phyloP scores from a whole-genome alignment of 2,888 invertebrate genomes.

The Choristoneura rosaceana region DNA sequence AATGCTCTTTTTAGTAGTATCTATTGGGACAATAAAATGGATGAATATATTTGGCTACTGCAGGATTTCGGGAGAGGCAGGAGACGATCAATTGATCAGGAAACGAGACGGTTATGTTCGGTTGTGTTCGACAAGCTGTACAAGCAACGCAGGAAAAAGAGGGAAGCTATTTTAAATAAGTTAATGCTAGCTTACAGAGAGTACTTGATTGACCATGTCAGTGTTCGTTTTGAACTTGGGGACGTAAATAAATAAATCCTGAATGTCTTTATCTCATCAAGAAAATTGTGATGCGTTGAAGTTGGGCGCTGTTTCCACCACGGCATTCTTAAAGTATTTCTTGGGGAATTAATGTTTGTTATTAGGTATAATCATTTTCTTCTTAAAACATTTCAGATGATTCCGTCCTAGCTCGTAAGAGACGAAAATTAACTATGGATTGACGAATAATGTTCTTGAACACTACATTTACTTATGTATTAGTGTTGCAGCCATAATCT shows the following conservation, averaged over 20 bases:
- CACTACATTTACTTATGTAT: background rate
- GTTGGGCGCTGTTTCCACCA: background rate
- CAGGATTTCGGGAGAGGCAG: constrained; percentile 56
- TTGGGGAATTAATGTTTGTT: no score
- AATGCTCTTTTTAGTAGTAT: constrained; percentile 59
- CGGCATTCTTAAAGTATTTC: no score
- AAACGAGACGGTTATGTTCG: constrained; percentile 57
- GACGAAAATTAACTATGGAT: background rate
- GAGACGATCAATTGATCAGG: constrained; percentile 51
- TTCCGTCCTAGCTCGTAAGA: background rate
- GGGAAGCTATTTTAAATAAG: constrained; percentile 55
- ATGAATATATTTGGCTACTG: constrained; percentile 63
- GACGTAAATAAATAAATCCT: background rate
- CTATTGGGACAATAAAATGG: constrained; percentile 57
- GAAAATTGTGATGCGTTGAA: background rate
- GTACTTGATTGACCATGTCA: constrained; percentile 51
- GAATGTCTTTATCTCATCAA: background rate
- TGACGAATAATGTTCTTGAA: background rate
- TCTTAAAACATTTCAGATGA: no score
- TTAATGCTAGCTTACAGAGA: constrained; percentile 61
- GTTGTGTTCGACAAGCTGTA: constrained; percentile 43
- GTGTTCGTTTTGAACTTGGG: constrained; percentile 39
- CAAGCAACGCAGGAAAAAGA: background rate
- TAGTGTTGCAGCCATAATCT: background rate
- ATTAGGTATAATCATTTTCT: no score